phyloP scores from a whole-genome alignment of 2,888 invertebrate species.

The Nemapogon koenigi region DNA sequence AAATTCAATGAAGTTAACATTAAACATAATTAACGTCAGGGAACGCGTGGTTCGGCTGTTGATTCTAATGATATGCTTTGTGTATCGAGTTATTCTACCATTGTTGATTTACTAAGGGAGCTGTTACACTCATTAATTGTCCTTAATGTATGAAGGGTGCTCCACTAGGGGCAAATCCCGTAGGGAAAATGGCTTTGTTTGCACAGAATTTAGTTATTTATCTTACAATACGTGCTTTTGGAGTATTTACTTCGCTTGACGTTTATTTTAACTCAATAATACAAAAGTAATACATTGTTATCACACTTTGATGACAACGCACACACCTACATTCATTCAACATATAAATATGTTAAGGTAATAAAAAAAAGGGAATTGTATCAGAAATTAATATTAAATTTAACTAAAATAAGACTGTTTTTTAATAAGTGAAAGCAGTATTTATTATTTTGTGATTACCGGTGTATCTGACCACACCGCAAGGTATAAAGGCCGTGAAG shows the following conservation, averaged over 20 bases:
- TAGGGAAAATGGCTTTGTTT: slow-evolving; percentile 44
- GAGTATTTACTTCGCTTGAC: slow-evolving; percentile 7
- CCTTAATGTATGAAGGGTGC: slow-evolving; percentile 38
- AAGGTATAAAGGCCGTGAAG: too few relatives aligned
- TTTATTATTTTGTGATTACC: too few relatives aligned
- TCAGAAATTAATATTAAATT: too few relatives aligned
- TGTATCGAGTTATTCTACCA: slow-evolving; percentile 48
- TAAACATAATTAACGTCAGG: slow-evolving; percentile 8
- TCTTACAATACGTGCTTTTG: slow-evolving; percentile 33
- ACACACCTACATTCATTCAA: too few relatives aligned
- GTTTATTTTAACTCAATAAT: slow-evolving; percentile 4
- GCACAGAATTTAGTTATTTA: slow-evolving; percentile 50
- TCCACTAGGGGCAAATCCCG: slow-evolving; percentile 31
- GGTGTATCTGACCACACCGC: too few relatives aligned
- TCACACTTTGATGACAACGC: too few relatives aligned
- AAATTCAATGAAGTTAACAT: slow-evolving; percentile 2
- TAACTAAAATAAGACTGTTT: too few relatives aligned
- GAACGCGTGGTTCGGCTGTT: slow-evolving; percentile 9
- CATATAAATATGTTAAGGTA: too few relatives aligned
- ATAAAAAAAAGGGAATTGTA: too few relatives aligned
- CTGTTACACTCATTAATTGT: slow-evolving; percentile 57
- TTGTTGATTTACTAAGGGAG: slow-evolving; percentile 48
- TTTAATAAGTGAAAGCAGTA: too few relatives aligned
- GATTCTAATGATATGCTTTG: slow-evolving; percentile 14
- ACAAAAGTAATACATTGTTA: too few relatives aligned